Percentiles rank a stretch among this genome's conserved stretches.
Evolutionary conservation across 2,888 invertebrate genomes (phyloP).

Genomic region (Chaetogeoica ovagalla): DNA sequence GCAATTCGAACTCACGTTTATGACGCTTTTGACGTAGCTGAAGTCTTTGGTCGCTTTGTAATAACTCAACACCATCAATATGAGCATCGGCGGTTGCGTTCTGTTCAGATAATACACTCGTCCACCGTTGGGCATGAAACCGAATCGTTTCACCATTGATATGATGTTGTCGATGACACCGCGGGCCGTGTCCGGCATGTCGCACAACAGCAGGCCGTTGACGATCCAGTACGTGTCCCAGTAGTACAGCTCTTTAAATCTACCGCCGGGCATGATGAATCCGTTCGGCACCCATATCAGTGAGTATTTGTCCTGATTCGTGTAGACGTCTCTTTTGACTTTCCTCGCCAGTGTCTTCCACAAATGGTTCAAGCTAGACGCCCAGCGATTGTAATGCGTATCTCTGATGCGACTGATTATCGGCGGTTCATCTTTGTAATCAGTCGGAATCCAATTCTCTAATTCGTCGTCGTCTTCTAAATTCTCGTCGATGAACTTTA

Average conservation of each 20-base stretch:
- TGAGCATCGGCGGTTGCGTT: constrained; percentile 72
- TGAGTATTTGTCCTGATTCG: constrained; percentile 65
- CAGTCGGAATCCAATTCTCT: constrained; percentile 57
- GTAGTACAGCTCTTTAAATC: constrained; percentile 75
- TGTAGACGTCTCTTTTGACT: constrained; percentile 62
- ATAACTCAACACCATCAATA: constrained; percentile 74
- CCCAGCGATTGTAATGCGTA: constrained; percentile 61
- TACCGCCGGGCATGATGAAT: constrained; percentile 71
- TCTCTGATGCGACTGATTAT: constrained; percentile 61
- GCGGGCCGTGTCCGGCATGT: constrained; percentile 67
- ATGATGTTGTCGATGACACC: constrained; percentile 76
- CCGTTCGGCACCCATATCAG: constrained; percentile 70
- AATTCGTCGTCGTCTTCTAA: constrained; percentile 56
- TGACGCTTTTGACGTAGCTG: constrained; percentile 63
- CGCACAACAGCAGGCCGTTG: constrained; percentile 68
- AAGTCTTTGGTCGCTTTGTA: constrained; percentile 67
- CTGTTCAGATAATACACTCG: constrained; percentile 75
- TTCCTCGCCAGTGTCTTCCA: constrained; percentile 63
- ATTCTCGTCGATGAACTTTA: constrained; percentile 55
- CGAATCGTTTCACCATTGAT: constrained; percentile 68
- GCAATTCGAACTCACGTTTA: constrained; percentile 1
- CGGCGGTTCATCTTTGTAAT: constrained; percentile 59
- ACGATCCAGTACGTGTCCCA: constrained; percentile 90
- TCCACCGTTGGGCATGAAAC: constrained; percentile 80
- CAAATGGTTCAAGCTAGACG: constrained; percentile 57